Percentiles rank a stretch among this genome's conserved stretches.
phyloP scores from a whole-genome alignment of 2,113 vertebrate species.

The Peromyscus leucopus region DNA sequence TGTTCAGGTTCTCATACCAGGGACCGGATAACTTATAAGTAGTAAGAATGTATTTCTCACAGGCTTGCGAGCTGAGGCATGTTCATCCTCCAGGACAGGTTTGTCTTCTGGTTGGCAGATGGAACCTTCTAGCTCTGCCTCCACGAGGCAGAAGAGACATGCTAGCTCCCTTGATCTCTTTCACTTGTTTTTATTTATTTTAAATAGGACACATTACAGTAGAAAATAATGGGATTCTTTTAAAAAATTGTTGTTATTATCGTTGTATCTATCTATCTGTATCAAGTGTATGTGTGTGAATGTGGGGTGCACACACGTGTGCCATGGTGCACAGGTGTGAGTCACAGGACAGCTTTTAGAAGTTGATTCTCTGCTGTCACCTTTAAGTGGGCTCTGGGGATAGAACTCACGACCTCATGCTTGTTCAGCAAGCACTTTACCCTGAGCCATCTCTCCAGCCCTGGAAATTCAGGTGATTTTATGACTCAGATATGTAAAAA shows the following conservation, averaged over 20 bases:
- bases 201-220: not conserved
- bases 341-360: not conserved
- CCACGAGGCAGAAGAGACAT: not conserved
- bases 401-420: not conserved
- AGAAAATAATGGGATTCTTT: not conserved
- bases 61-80: not conserved
- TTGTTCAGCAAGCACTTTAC: not conserved
- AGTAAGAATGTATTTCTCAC: not conserved
- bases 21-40: not conserved
- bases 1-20: not conserved
- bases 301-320: not conserved
- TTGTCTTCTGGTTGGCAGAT: not conserved
- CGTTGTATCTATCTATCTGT: not conserved
- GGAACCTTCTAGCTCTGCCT: not conserved
- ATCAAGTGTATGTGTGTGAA: not conserved
- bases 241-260: not conserved
- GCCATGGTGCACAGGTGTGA: not conserved
- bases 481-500: constrained; percentile 14
- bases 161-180: not conserved
- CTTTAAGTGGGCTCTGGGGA: not conserved
- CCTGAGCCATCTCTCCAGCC: not conserved
- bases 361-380: no score
- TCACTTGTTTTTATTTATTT: not conserved
- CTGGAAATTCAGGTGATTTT: constrained; percentile 22
- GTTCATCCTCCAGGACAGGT: not conserved